Evolutionary conservation across 2,113 vertebrate species (phyloP).

Genomic region (Chiloscyllium plagiosum): DNA sequence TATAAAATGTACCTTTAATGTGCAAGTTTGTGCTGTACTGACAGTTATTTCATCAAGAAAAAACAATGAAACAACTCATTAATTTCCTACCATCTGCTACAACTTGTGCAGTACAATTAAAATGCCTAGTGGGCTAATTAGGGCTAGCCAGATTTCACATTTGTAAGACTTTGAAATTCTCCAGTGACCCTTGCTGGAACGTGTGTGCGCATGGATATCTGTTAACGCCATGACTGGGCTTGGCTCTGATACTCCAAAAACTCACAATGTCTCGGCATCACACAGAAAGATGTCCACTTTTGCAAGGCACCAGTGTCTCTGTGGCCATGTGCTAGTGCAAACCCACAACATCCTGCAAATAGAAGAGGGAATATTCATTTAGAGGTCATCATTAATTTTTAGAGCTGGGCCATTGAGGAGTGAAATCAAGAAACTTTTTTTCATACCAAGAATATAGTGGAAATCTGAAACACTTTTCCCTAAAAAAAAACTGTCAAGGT

Average conservation of each 20-base stretch:
- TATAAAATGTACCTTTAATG: background rate
- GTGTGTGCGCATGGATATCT: background rate
- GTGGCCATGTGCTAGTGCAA: background rate
- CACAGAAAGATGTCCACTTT: background rate
- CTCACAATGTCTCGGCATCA: background rate
- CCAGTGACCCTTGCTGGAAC: background rate
- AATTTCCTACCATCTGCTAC: background rate
- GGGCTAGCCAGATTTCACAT: background rate
- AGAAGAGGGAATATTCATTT: background rate
- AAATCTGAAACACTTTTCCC: background rate
- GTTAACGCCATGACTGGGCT: background rate
- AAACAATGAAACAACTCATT: constrained; percentile 19
- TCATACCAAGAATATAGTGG: background rate
- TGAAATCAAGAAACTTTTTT: background rate
- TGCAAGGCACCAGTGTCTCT: background rate
- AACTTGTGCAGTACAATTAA: background rate
- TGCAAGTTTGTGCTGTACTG: background rate
- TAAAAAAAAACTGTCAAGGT: background rate
- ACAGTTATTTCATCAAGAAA: background rate
- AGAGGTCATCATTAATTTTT: background rate
- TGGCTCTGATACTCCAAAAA: background rate
- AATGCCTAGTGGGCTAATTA: constrained; percentile 24
- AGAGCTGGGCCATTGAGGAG: background rate
- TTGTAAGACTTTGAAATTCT: background rate
- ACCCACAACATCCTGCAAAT: no score